Percentiles rank a stretch among this genome's conserved stretches.
phyloP scores from a whole-genome alignment of 1,140 invertebrate genomes.

The Lasioglossum baleicum region DNA sequence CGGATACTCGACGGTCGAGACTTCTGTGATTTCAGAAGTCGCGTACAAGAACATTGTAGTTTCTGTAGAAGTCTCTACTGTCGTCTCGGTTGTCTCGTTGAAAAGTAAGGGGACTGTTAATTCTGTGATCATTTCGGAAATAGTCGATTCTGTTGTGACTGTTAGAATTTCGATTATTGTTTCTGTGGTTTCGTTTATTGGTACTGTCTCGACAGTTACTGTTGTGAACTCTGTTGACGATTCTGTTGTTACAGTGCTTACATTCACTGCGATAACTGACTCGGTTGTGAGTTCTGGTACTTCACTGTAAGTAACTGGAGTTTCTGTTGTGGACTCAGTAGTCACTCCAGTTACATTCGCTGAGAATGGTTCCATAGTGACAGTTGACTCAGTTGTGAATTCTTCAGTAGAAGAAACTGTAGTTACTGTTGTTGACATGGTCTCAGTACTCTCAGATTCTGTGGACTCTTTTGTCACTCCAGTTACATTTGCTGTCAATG shows the following conservation, averaged over 20 bases:
- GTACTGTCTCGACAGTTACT: not conserved
- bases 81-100: not conserved
- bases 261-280: not conserved
- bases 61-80: not conserved
- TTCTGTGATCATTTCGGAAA: no score
- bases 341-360: not conserved
- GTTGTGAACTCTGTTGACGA: no score
- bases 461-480: no score
- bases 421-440: not conserved
- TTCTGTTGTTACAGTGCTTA: not conserved
- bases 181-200: not conserved
- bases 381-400: not conserved
- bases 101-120: not conserved
- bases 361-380: not conserved
- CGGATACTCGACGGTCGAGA: not conserved
- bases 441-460: no score
- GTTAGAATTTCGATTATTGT: not conserved
- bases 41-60: not conserved
- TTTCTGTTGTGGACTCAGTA: not conserved
- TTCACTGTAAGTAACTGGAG: no score
- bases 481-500: not conserved
- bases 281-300: not conserved
- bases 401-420: not conserved
- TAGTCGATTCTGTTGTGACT: not conserved
- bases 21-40: not conserved